phyloP scores from a whole-genome alignment of 2,797 vertebrate species.

The Alauda arvensis region DNA sequence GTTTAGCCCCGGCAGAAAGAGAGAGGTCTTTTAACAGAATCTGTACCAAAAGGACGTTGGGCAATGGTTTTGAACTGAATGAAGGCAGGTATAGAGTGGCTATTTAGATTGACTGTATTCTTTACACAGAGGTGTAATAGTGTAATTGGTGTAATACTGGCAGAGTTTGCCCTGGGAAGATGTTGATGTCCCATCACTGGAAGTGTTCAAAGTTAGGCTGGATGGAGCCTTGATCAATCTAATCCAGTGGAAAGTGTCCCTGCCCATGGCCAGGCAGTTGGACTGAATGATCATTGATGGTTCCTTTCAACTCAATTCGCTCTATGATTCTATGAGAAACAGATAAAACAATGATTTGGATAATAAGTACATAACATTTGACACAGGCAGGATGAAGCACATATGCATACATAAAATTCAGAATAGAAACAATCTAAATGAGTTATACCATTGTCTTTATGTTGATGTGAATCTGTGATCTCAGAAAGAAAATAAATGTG shows the following conservation, averaged over 20 bases:
- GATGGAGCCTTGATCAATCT: neutral
- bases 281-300: neutral
- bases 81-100: neutral
- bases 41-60: neutral
- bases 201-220: neutral
- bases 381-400: neutral
- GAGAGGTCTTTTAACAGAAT: neutral
- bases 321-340: neutral
- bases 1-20: too few relatives aligned
- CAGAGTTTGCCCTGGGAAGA: neutral
- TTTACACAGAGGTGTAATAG: too few relatives aligned
- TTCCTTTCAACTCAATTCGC: neutral
- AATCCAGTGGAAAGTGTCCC: neutral
- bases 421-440: neutral
- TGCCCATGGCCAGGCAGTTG: rapidly evolving
- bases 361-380: neutral
- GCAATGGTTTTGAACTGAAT: neutral
- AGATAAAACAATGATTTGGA: neutral
- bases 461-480: neutral
- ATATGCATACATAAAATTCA: neutral
- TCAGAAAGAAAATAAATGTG: neutral
- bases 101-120: neutral
- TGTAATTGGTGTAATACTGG: rapidly evolving
- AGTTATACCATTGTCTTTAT: neutral
- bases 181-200: too few relatives aligned